Conservation (phyloP, 1,140 invertebrate species). For the Lineus longissimus region DNA sequence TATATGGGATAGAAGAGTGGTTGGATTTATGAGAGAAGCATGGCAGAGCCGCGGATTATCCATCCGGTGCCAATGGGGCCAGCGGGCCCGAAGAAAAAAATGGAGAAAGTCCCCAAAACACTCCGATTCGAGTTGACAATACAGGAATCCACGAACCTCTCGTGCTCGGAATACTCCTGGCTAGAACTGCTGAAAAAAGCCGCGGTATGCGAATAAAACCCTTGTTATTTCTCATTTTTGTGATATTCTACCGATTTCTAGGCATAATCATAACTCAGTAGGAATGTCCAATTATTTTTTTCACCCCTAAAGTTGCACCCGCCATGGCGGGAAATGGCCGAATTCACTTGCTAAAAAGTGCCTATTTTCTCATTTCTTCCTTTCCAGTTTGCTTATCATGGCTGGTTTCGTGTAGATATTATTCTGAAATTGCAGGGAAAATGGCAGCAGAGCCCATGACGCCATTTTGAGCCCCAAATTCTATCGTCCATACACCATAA, state of each 20-base stretch:
- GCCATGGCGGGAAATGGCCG: neutral
- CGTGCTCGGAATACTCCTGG: constrained; percentile 65
- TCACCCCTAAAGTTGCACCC: neutral
- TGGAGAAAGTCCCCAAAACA: constrained; percentile 56
- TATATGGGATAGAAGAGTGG: neutral
- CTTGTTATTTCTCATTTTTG: neutral
- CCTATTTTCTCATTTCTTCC: neutral
- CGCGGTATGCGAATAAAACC: constrained; percentile 57
- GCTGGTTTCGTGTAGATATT: neutral
- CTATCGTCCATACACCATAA: neutral
- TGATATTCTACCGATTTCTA: neutral
- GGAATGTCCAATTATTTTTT: neutral
- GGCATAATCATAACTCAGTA: neutral
- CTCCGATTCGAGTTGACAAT: constrained; percentile 60
- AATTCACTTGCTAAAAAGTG: neutral
- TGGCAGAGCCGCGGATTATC: constrained; percentile 59
- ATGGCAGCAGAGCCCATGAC: neutral
- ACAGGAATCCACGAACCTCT: constrained; percentile 63
- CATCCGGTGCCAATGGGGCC: constrained; percentile 50
- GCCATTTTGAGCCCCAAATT: neutral
- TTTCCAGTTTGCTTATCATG: neutral
- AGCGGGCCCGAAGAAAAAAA: constrained; percentile 40
- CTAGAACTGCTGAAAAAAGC: constrained; percentile 59
- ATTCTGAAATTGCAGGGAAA: constrained; percentile 4
- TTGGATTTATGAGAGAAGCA: constrained; percentile 22